A percentile compares a stretch with the other conserved stretches of the same genome.
phyloP scores from a whole-genome alignment of 1,140 invertebrate species.

The Papilio glaucus region DNA sequence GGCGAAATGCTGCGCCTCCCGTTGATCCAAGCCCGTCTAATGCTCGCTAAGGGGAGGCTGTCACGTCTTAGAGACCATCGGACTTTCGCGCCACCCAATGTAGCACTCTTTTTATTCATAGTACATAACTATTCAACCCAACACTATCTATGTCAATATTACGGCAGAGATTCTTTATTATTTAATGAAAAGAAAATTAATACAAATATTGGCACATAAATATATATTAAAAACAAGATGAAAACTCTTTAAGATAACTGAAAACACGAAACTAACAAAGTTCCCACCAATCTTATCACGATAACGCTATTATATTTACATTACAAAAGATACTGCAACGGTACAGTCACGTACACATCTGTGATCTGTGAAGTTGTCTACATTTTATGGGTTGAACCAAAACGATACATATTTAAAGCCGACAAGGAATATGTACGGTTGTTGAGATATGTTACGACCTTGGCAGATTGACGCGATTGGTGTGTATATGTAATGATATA shows the following conservation, averaged over 20 bases:
- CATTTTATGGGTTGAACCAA: slow-evolving; percentile 1
- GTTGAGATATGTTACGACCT: not conserved
- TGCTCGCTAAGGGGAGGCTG: slow-evolving; percentile 64
- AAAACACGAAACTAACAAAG: slow-evolving; percentile 17
- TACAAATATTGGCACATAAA: not conserved
- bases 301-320: slow-evolving; percentile 21
- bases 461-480: not conserved
- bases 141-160: not conserved
- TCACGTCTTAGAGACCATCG: slow-evolving; percentile 63
- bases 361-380: not conserved
- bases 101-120: slow-evolving; percentile 24
- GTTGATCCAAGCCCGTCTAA: slow-evolving; percentile 65
- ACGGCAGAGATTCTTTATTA: too few species aligned
- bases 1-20: slow-evolving; percentile 58
- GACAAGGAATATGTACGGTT: not conserved
- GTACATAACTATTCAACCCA: not conserved
- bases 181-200: too few species aligned
- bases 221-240: slow-evolving; percentile 27
- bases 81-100: slow-evolving; percentile 35
- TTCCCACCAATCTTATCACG: slow-evolving; percentile 36
- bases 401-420: not conserved
- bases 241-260: slow-evolving; percentile 30
- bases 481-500: too few species aligned
- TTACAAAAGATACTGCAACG: slow-evolving; percentile 30
- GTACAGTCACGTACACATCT: slow-evolving; percentile 1